Evolutionary conservation across 2,113 vertebrate species (phyloP).

Genomic region (Bufo bufo): DNA sequence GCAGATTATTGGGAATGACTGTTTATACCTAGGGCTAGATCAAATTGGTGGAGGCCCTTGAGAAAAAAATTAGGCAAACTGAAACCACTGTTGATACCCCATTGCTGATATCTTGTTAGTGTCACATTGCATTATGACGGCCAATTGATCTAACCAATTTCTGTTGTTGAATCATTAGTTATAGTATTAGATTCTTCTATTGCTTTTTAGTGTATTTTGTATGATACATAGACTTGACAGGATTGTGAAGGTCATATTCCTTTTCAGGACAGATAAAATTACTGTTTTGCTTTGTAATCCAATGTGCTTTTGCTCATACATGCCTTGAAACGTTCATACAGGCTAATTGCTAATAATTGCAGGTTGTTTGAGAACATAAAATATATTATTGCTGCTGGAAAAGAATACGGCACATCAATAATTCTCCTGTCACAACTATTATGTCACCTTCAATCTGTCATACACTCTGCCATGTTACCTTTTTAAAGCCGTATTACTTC

Average conservation of each 20-base stretch:
- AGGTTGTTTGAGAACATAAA: slow-evolving; percentile 13
- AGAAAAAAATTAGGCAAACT: too few relatives aligned
- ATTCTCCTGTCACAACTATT: neutral
- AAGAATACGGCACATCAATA: neutral
- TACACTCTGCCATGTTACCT: neutral
- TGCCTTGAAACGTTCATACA: slow-evolving; percentile 23
- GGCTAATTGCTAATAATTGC: slow-evolving; percentile 26
- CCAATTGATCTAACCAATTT: too few relatives aligned
- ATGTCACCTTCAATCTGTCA: neutral
- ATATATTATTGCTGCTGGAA: slow-evolving; percentile 32
- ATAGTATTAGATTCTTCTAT: neutral
- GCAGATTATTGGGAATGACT: too few relatives aligned
- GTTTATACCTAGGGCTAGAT: too few relatives aligned
- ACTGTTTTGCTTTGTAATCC: slow-evolving; percentile 31
- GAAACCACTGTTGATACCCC: too few relatives aligned
- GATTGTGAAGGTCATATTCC: slow-evolving; percentile 21
- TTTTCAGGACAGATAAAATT: slow-evolving; percentile 3
- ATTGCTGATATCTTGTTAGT: too few relatives aligned
- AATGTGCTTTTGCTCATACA: slow-evolving; percentile 19
- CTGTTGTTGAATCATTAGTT: too few relatives aligned
- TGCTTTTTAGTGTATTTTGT: neutral
- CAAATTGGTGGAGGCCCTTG: too few relatives aligned
- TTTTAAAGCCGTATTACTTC: neutral
- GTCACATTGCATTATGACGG: too few relatives aligned
- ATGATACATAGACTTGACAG: neutral